Evolutionary conservation across 2,113 vertebrate genomes (phyloP).

Genomic region (Cyprinodon tularosa): DNA sequence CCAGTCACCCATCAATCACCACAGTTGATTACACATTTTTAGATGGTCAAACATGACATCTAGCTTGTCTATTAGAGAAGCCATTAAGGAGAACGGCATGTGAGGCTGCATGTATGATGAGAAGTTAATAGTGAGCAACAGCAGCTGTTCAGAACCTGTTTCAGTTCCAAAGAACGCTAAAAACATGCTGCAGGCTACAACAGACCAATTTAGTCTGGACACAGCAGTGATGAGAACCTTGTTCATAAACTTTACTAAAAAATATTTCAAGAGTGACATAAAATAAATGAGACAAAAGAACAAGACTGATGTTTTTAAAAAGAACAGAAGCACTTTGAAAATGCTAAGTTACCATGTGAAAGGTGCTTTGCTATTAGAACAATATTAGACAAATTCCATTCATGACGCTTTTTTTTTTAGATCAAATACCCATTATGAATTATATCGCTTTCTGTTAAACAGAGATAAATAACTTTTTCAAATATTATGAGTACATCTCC

Average conservation of each 20-base stretch:
- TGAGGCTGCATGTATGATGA: slow-evolving; percentile 42
- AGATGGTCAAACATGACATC: slow-evolving; percentile 31
- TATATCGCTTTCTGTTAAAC: not conserved
- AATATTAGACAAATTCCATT: not conserved
- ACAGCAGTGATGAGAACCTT: not conserved
- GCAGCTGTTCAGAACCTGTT: slow-evolving; percentile 53
- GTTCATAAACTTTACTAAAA: slow-evolving; percentile 5
- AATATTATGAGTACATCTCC: not conserved
- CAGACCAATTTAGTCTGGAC: slow-evolving; percentile 20
- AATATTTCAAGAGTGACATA: slow-evolving; percentile 31
- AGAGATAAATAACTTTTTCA: slow-evolving; percentile 10
- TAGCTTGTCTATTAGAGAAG: slow-evolving; percentile 41
- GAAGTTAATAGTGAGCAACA: slow-evolving; percentile 65
- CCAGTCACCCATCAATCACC: slow-evolving; percentile 49
- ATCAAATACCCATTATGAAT: not conserved
- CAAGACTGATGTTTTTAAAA: not conserved
- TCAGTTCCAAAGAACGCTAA: slow-evolving; percentile 37
- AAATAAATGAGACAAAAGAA: slow-evolving; percentile 22
- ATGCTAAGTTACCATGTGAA: not conserved
- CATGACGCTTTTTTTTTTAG: not conserved
- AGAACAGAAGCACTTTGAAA: slow-evolving; percentile 13
- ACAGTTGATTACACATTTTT: slow-evolving; percentile 49
- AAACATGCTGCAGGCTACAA: slow-evolving; percentile 35
- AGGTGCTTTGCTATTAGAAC: not conserved
- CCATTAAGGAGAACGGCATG: slow-evolving; percentile 52